phyloP scores from a whole-genome alignment of 2,888 invertebrate genomes.

The Plebejus melissa region DNA sequence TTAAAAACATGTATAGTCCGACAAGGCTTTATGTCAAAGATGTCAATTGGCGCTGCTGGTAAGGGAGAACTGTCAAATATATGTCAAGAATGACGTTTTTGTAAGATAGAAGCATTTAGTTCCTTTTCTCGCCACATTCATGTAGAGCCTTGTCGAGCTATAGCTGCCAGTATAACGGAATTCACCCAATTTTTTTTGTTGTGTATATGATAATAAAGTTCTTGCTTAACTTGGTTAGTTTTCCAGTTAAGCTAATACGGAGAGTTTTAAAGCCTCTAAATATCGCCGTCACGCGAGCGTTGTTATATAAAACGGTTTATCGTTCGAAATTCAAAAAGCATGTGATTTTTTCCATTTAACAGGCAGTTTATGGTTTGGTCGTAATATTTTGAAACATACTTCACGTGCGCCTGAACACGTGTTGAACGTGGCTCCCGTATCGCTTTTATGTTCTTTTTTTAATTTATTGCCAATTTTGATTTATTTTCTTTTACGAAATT shows the following conservation, averaged over 20 bases:
- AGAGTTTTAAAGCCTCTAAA: not conserved
- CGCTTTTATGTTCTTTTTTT: conserved; percentile 33
- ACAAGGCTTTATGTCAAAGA: too few relatives aligned
- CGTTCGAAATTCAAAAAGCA: conserved; percentile 19
- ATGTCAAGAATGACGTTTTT: too few relatives aligned
- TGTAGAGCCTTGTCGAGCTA: too few relatives aligned
- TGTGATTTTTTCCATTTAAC: conserved; percentile 29
- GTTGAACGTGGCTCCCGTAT: conserved; percentile 26
- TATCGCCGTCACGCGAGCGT: not conserved
- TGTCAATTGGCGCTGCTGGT: too few relatives aligned
- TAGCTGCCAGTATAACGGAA: not conserved
- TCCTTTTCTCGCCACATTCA: too few relatives aligned
- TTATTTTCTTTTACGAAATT: not conserved
- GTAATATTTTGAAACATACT: conserved; percentile 45
- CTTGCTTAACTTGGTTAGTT: not conserved
- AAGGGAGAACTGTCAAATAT: too few relatives aligned
- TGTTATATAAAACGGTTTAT: conserved; percentile 23
- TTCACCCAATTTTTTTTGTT: not conserved
- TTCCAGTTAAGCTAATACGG: not conserved
- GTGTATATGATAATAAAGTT: not conserved
- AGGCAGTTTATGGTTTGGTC: conserved; percentile 34
- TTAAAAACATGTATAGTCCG: not conserved
- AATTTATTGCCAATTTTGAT: conserved; percentile 17
- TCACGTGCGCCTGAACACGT: conserved; percentile 31
- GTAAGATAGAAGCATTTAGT: too few relatives aligned